phyloP scores from a whole-genome alignment of 2,113 vertebrate species.

The Eonycteris spelaea region DNA sequence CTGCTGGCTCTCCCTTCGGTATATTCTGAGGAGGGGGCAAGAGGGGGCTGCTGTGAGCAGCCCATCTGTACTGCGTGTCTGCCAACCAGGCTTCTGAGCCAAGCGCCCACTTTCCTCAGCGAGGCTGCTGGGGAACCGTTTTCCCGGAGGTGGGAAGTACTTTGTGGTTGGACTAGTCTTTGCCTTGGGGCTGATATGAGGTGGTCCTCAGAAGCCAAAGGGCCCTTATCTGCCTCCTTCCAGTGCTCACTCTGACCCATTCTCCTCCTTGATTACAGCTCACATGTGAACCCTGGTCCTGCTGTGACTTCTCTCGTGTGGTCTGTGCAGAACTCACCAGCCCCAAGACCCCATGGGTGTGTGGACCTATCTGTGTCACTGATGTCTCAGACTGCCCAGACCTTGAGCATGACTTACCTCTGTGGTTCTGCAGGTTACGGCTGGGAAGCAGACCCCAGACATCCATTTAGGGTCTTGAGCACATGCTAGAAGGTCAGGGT shows the following conservation, averaged over 20 bases:
- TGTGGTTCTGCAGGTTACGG: neutral
- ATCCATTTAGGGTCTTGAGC: neutral
- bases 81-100: neutral
- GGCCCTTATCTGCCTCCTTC: neutral
- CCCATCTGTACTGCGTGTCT: neutral
- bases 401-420: neutral
- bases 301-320: neutral
- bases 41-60: neutral
- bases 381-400: neutral
- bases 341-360: fast-evolving
- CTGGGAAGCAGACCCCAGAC: neutral
- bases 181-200: neutral
- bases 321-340: neutral
- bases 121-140: neutral
- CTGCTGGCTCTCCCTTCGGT: neutral
- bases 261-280: neutral
- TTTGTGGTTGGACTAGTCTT: neutral
- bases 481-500: neutral
- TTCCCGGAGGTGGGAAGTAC: neutral
- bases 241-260: neutral
- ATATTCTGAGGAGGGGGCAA: slow-evolving; percentile 35
- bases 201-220: neutral
- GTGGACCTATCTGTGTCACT: neutral
- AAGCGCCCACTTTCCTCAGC: neutral
- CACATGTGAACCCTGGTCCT: neutral